Conservation (phyloP, 2,113 vertebrate species). For the Opisthocomus hoazin region DNA sequence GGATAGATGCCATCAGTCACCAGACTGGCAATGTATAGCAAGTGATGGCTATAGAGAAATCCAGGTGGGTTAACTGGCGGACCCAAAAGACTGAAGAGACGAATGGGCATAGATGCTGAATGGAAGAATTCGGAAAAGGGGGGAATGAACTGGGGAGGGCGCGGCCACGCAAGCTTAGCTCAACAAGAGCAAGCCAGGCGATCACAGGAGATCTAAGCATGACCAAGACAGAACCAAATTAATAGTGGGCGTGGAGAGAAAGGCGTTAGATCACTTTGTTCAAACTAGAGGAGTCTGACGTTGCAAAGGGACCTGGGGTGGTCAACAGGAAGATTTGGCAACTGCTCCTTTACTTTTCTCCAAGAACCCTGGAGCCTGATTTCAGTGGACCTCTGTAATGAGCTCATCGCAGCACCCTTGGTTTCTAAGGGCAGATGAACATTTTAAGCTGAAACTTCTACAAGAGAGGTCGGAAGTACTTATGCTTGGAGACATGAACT, state of each 20-base stretch:
- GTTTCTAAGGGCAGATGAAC: neutral
- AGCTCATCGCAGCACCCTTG: neutral
- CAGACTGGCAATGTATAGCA: neutral
- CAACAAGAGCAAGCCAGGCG: neutral
- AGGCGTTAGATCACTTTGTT: neutral
- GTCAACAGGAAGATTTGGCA: neutral
- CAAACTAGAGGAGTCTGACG: neutral
- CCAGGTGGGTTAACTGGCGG: neutral
- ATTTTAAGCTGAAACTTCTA: neutral
- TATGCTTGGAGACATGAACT: neutral
- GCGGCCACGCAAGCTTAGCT: neutral
- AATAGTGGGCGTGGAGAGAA: neutral
- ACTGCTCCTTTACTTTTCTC: neutral
- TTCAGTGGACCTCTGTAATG: neutral
- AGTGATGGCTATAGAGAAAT: neutral
- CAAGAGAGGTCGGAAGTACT: neutral
- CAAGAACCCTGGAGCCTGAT: neutral
- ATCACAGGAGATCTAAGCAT: neutral
- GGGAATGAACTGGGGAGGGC: neutral
- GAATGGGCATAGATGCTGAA: neutral
- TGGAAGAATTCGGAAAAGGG: neutral
- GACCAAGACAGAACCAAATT: neutral
- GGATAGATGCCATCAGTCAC: neutral
- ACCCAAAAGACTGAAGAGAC: neutral
- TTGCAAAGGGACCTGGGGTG: neutral